Base-by-base conservation (phyloP, 1,140 invertebrate species). In the Drosophila quadrilineata region DNA sequence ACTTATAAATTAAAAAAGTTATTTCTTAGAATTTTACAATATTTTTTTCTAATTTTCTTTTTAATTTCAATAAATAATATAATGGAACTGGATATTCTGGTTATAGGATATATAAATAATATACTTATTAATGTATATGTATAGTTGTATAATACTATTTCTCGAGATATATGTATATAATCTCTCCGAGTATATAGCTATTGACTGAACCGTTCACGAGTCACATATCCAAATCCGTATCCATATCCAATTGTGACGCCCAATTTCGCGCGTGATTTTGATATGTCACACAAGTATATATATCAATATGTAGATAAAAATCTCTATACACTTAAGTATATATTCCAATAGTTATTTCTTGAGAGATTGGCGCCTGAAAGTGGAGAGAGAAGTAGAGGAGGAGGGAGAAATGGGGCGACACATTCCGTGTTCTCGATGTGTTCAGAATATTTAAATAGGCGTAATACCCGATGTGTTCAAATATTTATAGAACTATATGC, bases 391-490 rank as follows among this genome's bases (percentile, higher is more conserved):
- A 35, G 14, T 6, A 14, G 6, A 33, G 6, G 31, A 49, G n/a
- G 8, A 6, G 21, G 19, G 12, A n/a, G 45, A n/a, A 33, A 8
- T 3, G 10, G 24, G 24, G n/a, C 12, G 16, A 19, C 31, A 46
- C 12, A 17, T 26, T 14, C 10, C 10, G n/a, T 10, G 38, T 31
- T 54, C 24, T 19, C 43, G 53, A 59, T 72, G 57, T 54, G 71
- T 58, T 22, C 33, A 22, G 72, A 75, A 82, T 82, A 65, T 46
- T 62, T 52, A 59, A 82, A 38, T 35, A 60, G 9, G 6, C 8
- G 28, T 19, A 41, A 9, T 52, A 56, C 28, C 48, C n/a, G 5
- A 21, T 50, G 19, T 24, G 19, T 24, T 26, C 43, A 12, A 16
- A 17, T 22, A 29, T 31, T 56, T 10, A 26, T 28, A 45, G 12